Evolutionary conservation across 1,140 invertebrate species (phyloP).

Genomic region (Pseudoatta argentina): DNA sequence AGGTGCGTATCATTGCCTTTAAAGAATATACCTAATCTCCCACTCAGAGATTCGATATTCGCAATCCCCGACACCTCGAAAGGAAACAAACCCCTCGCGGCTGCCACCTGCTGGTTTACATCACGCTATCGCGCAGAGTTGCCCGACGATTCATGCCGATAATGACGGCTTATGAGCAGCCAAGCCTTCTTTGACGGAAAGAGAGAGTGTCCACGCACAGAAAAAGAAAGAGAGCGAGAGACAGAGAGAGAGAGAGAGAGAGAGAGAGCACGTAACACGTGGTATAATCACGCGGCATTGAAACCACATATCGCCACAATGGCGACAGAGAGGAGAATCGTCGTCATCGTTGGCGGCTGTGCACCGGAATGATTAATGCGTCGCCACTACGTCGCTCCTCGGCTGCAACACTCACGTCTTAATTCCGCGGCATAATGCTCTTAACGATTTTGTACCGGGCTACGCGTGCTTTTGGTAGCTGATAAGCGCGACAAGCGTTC

Average conservation of each 20-base stretch:
- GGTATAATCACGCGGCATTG: conserved; percentile 66
- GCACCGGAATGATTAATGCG: conserved; percentile 70
- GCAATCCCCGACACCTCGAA: conserved; percentile 28
- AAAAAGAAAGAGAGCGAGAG: not conserved
- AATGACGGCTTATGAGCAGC: conserved; percentile 46
- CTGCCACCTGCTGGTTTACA: conserved; percentile 48
- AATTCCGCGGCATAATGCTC: conserved; percentile 74
- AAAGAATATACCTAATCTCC: conserved; percentile 48
- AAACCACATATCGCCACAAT: conserved; percentile 54
- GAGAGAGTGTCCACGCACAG: conserved; percentile 9
- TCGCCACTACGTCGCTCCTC: conserved; percentile 41
- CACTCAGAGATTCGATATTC: conserved; percentile 31
- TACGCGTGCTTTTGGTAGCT: conserved; percentile 62
- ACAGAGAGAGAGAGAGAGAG: not conserved
- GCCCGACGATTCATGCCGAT: conserved; percentile 58
- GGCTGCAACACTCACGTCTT: conserved; percentile 72
- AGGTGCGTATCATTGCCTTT: not conserved
- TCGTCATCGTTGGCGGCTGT: conserved; percentile 59
- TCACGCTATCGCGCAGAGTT: conserved; percentile 44
- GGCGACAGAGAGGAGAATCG: conserved; percentile 61
- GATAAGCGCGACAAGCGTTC: conserved; percentile 53
- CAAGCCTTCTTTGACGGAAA: conserved; percentile 12
- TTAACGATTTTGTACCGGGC: conserved; percentile 72
- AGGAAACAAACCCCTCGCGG: conserved; percentile 31
- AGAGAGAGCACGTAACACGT: conserved; percentile 36